Evolutionary conservation across 2,113 vertebrate genomes (phyloP).

Genomic region (Leptocoma aspasia): DNA sequence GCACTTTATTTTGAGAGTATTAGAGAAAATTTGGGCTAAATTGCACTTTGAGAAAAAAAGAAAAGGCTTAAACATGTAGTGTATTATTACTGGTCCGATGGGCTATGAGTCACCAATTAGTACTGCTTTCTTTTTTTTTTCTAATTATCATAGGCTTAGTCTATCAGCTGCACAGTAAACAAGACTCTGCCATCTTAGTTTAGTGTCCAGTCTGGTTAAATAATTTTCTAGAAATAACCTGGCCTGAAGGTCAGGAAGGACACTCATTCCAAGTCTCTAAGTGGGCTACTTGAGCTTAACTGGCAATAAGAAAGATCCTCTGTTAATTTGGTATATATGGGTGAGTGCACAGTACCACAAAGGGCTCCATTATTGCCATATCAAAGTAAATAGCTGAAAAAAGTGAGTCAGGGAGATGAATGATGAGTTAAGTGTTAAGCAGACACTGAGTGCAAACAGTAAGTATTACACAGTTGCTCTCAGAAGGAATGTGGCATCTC

Average conservation of each 20-base stretch:
- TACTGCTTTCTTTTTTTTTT: neutral
- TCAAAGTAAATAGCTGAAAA: slow-evolving; percentile 72
- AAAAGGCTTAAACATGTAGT: neutral
- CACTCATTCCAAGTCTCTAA: slow-evolving; percentile 72
- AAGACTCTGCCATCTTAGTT: neutral
- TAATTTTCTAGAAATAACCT: slow-evolving; percentile 57
- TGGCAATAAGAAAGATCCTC: slow-evolving; percentile 68
- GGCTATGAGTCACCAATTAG: neutral
- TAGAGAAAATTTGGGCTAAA: neutral
- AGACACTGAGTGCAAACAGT: slow-evolving; percentile 20
- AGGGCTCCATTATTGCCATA: slow-evolving; percentile 75
- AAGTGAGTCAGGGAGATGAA: slow-evolving; percentile 45
- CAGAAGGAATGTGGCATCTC: neutral
- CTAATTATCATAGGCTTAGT: neutral
- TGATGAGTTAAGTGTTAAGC: slow-evolving; percentile 50
- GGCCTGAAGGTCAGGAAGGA: slow-evolving; percentile 69
- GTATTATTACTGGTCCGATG: neutral
- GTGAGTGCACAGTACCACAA: slow-evolving; percentile 70
- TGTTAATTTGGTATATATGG: slow-evolving; percentile 65
- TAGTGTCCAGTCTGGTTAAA: slow-evolving; percentile 58
- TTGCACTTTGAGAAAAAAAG: neutral
- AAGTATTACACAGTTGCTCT: neutral
- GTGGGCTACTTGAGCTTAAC: slow-evolving; percentile 70
- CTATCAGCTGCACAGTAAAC: neutral
- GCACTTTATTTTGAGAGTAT: neutral